A percentile compares a stretch with the other conserved stretches of the same genome.
These are phyloP conservation scores for Macrocentrus cingulum DNA, from an alignment of 1,140 invertebrate species.

Conservation along the genomic window DNA sequence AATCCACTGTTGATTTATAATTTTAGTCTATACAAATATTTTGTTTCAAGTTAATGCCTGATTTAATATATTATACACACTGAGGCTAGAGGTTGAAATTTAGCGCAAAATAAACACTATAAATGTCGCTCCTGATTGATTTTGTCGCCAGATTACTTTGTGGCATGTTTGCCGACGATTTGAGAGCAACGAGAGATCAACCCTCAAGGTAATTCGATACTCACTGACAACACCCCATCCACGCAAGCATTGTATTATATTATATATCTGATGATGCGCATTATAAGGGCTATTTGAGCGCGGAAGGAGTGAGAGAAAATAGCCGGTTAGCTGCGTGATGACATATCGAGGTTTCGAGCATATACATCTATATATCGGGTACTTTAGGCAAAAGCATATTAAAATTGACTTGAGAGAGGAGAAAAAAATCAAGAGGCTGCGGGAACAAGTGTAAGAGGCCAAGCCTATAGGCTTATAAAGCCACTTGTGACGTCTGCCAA, in stretches of 20 bases:
- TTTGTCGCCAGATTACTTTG: neutral
- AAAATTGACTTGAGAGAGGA: constrained; percentile 2
- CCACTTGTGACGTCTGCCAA: constrained; percentile 57
- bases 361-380: too few species aligned
- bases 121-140: constrained; percentile 5
- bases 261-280: too few species aligned
- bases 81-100: too few species aligned
- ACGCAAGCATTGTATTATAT: too few species aligned
- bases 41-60: too few species aligned
- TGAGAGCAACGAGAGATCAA: neutral
- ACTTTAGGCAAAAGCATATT: neutral
- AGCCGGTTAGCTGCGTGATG: too few species aligned
- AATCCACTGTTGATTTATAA: too few species aligned
- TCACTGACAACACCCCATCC: neutral
- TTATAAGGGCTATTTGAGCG: too few species aligned
- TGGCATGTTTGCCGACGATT: neutral
- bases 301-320: too few species aligned
- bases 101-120: neutral
- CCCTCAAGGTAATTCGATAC: neutral
- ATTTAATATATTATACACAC: too few species aligned
- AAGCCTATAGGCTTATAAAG: constrained; percentile 38
- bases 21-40: too few species aligned
- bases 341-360: neutral
- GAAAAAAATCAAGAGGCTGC: constrained; percentile 33
- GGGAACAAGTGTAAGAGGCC: constrained; percentile 45